A percentile compares a stretch with the other conserved stretches of the same genome.
Evolutionary conservation across 2,888 invertebrate genomes (phyloP).

Genomic region (Zaprionus bogoriensis): DNA sequence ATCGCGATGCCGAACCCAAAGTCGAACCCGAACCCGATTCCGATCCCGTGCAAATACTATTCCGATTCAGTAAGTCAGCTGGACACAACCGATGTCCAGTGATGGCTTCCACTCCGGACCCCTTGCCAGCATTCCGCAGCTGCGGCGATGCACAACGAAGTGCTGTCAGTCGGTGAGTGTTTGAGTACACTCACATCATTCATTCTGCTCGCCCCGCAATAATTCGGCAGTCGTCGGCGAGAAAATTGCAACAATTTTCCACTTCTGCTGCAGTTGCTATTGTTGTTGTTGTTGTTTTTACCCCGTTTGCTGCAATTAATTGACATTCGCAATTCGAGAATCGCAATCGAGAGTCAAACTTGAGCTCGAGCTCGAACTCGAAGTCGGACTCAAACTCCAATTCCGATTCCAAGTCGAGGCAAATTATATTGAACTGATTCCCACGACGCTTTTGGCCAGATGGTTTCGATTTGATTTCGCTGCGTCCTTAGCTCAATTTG

Average conservation of each 20-base stretch:
- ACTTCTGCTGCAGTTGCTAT: slow-evolving; percentile 37
- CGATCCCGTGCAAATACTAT: slow-evolving; percentile 14
- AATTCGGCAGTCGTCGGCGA: slow-evolving; percentile 75
- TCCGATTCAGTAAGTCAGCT: slow-evolving; percentile 4
- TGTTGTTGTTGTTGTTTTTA: slow-evolving; percentile 52
- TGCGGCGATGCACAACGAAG: slow-evolving; percentile 71
- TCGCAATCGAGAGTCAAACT: slow-evolving; percentile 37
- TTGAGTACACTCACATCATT: slow-evolving; percentile 36
- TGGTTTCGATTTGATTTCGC: slow-evolving; percentile 75
- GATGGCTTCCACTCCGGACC: slow-evolving; percentile 20
- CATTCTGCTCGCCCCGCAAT: slow-evolving; percentile 57
- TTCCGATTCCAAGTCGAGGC: slow-evolving; percentile 32
- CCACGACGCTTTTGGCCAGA: slow-evolving; percentile 72
- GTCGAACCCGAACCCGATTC: too few relatives aligned
- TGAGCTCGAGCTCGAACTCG: slow-evolving; percentile 16
- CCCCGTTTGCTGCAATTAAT: slow-evolving; percentile 67
- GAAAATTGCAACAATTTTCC: slow-evolving; percentile 76
- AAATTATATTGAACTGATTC: slow-evolving; percentile 78
- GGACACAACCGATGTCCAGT: slow-evolving; percentile 63
- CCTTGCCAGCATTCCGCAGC: slow-evolving; percentile 17
- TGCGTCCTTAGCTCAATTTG: slow-evolving; percentile 42
- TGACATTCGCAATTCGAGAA: slow-evolving; percentile 60
- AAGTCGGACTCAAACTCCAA: slow-evolving; percentile 5
- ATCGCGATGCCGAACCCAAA: too few relatives aligned
- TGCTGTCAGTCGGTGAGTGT: slow-evolving; percentile 13